Percentiles rank a stretch among this genome's conserved stretches.
phyloP scores from a whole-genome alignment of 2,113 vertebrate species.

The Junco hyemalis region DNA sequence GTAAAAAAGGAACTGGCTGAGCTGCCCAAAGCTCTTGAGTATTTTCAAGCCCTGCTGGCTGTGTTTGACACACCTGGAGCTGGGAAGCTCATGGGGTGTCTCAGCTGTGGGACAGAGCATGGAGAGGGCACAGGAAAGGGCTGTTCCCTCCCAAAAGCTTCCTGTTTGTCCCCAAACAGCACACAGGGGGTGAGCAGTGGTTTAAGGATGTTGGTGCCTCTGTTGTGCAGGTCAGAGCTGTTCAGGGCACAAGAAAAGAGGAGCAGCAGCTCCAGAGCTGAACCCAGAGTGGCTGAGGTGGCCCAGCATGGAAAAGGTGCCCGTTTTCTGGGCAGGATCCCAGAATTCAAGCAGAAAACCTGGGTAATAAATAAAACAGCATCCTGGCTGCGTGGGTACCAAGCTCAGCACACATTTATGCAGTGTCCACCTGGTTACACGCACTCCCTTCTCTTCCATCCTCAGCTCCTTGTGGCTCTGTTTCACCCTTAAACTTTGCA shows the following conservation, averaged over 20 bases:
- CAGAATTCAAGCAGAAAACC: not conserved
- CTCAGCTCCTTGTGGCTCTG: not conserved
- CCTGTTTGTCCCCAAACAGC: not conserved
- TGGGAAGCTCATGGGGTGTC: not conserved
- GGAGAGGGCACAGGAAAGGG: not conserved
- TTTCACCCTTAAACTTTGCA: not conserved
- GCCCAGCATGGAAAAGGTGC: not conserved
- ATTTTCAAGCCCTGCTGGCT: not conserved
- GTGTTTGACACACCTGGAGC: not conserved
- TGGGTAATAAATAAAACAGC: not conserved
- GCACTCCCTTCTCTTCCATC: not conserved
- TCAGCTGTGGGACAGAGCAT: not conserved
- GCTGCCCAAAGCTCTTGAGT: not conserved
- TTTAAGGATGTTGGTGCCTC: not conserved
- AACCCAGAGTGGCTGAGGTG: not conserved
- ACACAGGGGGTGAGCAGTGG: rapidly evolving
- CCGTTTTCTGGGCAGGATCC: not conserved
- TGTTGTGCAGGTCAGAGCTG: not conserved
- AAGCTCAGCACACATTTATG: not conserved
- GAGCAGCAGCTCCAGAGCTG: not conserved
- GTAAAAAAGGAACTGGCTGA: not conserved
- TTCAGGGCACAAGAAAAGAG: not conserved
- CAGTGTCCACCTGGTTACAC: not conserved
- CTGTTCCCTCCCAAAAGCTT: not conserved
- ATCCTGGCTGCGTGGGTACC: not conserved